Evolutionary conservation across 2,797 vertebrate species (phyloP), one percentile per base, ranked within the genome.

Genomic region (Chromis chromis): DNA sequence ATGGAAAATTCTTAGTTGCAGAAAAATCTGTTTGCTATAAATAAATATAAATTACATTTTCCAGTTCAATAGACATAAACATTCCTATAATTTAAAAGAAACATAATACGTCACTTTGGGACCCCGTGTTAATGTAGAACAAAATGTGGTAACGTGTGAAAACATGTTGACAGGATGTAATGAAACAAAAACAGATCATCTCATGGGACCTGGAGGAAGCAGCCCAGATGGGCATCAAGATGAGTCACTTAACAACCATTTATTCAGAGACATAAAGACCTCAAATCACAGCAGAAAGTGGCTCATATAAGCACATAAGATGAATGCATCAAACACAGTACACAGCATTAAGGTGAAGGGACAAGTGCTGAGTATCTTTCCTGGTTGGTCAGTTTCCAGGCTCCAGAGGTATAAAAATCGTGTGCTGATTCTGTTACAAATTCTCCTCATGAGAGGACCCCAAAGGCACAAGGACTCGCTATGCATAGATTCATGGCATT

Each of bases 161-260:
- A 52, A n/a, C 46, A 25, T 2, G 48, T 0, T 62, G 27, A 59
- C 40, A 55, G 70, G 50, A 67, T 40, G 42, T 57, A 64, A 63
- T 60, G 22, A 76, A 70, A 39, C 17, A 33, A 58, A 46, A 54
- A 73, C 72, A 53, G 21, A 55, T 1, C 42, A 19, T 61, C 79
- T 62, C 63, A 42, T 33, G 72, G 69, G 77, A 39, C 65, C 0
- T 27, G 0, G 7, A 67, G 19, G 66, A 57, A 44, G 56, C 68
- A 50, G 71, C 52, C 65, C 86, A 78, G 78, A 77, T 65, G 71
- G 70, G 28, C 69, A 44, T 65, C 33, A 6, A 13, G 53, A 74
- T 69, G 72, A 22, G 33, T 77, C 82, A 74, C 36, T 27, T 77
- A 70, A 63, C 46, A 49, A 21, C 58, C 9, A 68, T 78, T 62